Conservation (phyloP, 2,113 vertebrate species). For the Ammospiza caudacuta region DNA sequence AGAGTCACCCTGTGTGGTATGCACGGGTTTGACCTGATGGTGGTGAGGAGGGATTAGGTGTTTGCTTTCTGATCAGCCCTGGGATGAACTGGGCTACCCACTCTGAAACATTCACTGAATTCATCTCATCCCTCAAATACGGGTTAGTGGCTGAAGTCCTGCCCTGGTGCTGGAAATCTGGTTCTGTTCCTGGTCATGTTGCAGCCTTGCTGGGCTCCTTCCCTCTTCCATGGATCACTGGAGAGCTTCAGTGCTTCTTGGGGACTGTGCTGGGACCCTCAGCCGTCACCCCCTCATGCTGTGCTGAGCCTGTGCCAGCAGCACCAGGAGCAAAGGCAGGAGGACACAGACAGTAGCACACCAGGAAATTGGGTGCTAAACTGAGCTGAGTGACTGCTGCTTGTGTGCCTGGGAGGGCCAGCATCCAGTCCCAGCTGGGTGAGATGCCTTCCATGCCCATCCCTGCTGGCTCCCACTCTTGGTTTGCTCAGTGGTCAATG, state of each 20-base stretch:
- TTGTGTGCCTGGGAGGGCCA: neutral
- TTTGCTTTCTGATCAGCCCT: neutral
- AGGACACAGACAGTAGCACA: neutral
- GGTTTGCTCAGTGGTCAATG: neutral
- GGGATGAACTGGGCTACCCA: neutral
- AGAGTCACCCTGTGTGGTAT: neutral
- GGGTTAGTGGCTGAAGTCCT: neutral
- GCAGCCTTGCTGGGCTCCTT: neutral
- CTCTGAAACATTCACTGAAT: neutral
- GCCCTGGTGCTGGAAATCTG: neutral
- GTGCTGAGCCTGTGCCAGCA: fast-evolving
- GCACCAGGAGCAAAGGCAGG: neutral
- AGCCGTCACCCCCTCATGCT: fast-evolving
- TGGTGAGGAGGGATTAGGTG: neutral
- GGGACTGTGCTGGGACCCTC: neutral
- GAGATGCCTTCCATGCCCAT: neutral
- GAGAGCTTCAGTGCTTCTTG: neutral
- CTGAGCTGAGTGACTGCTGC: neutral
- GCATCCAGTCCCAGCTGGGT: neutral
- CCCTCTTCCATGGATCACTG: neutral
- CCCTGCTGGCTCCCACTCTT: fast-evolving
- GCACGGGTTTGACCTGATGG: neutral
- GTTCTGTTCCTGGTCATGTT: neutral
- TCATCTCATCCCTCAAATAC: neutral
- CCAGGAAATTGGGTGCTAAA: neutral